Evolutionary conservation across 1,140 invertebrate genomes (phyloP).

Genomic region (Eubasilissa regina): DNA sequence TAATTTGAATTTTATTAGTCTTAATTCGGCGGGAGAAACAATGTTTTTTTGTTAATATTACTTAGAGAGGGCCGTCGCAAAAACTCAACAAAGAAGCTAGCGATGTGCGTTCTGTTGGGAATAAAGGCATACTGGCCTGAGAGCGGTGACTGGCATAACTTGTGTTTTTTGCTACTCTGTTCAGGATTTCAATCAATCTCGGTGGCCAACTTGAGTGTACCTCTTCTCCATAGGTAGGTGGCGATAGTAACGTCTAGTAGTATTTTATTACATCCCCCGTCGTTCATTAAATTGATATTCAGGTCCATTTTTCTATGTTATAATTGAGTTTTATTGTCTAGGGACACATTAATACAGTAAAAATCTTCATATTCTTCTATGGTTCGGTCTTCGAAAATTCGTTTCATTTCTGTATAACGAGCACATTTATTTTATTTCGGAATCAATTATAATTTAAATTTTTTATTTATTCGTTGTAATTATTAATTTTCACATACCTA

Average conservation of each 20-base stretch:
- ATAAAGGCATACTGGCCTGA: slow-evolving; percentile 17
- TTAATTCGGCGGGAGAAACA: slow-evolving; percentile 45
- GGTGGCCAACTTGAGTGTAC: slow-evolving; percentile 29
- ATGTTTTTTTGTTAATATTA: slow-evolving; percentile 32
- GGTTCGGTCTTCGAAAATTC: too few species aligned
- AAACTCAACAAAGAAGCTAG: slow-evolving; percentile 37
- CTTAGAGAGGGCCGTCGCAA: slow-evolving; percentile 13
- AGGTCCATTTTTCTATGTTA: slow-evolving; percentile 19
- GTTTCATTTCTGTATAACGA: too few species aligned
- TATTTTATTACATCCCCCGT: slow-evolving; percentile 39
- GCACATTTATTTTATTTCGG: too few species aligned
- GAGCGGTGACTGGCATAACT: slow-evolving; percentile 49
- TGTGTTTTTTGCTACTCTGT: slow-evolving; percentile 47
- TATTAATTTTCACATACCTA: too few species aligned
- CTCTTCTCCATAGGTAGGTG: slow-evolving; percentile 34
- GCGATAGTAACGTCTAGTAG: slow-evolving; percentile 15
- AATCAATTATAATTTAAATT: too few species aligned
- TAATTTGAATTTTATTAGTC: slow-evolving; percentile 36
- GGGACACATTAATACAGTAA: background rate
- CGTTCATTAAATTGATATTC: slow-evolving; percentile 40
- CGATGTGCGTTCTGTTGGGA: slow-evolving; percentile 23
- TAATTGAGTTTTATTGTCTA: slow-evolving; percentile 31
- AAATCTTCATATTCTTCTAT: too few species aligned
- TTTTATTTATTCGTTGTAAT: too few species aligned
- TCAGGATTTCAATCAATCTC: slow-evolving; percentile 52